Base-by-base conservation (phyloP, 1,140 invertebrate genomes). In the Drosophila obscura region DNA sequence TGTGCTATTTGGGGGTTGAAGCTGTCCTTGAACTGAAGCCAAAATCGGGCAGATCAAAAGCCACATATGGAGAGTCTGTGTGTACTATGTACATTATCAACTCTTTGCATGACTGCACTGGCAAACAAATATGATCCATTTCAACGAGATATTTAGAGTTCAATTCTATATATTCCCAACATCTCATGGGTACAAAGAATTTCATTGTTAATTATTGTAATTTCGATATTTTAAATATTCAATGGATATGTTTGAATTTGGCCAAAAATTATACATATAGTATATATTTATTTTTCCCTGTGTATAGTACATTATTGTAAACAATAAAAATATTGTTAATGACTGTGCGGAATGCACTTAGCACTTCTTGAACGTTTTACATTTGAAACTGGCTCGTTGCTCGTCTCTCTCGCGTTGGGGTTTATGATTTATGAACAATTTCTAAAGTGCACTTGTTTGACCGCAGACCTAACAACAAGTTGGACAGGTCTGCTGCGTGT, bases 391-490 rank as follows among this genome's bases (percentile, higher is more conserved):
- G 77, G 81, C 72, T 77, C 66, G 80, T 72, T 79, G 49, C 48
- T 44, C 46, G 44, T 46, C 55, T 41, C 31, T 66, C 46, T 44
- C 46, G 39, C 50, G 63, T 73, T 48, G 48, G 31, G 62, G 64
- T 77, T 83, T 84, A 84, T 89, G 84, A 88, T 88, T 88, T 88
- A 88, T 83, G 83, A 88, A 78, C 83, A 89, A 88, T 88, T 88
- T 89, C 79, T 88, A 88, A 88, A 88, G 83, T 88, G 83, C 83
- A 88, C 83, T 88, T 88, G 83, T 88, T 88, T 88, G 83, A 89
- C 83, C 83, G 84, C 83, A 81, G 81, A 78, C 82, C 35, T 76
- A 88, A 75, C 84, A 87, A 89, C 83, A 89, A 81, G 84, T 88
- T 65, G 84, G 76, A 88, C 83, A 64, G 60, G 84, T 87, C 46